Conservation (phyloP, 2,113 vertebrate species). For the Clupea harengus region DNA sequence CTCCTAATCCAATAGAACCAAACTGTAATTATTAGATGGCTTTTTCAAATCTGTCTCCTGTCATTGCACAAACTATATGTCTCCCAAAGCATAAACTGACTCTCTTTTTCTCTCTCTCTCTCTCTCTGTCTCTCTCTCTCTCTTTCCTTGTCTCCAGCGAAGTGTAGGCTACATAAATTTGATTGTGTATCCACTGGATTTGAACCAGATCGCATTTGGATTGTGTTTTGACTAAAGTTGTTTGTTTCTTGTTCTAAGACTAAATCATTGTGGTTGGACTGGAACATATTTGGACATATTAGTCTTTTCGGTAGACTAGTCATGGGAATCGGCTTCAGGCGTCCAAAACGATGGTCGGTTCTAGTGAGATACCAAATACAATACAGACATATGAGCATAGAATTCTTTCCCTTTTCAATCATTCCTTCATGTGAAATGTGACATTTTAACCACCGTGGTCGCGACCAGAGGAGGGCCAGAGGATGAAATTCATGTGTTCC, state of each 20-base stretch:
- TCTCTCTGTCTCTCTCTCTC: neutral
- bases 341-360: neutral
- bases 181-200: conserved; percentile 9
- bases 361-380: neutral
- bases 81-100: conserved; percentile 46
- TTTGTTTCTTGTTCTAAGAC: neutral
- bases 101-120: conserved; percentile 39
- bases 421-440: neutral
- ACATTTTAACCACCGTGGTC: neutral
- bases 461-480: neutral
- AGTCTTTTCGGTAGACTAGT: neutral
- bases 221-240: conserved; percentile 36
- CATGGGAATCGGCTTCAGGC: neutral
- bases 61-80: conserved; percentile 60
- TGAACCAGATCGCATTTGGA: neutral
- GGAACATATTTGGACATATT: neutral
- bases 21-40: conserved; percentile 67
- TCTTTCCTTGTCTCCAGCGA: neutral
- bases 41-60: conserved; percentile 58
- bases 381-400: neutral
- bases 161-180: neutral
- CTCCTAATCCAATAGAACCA: conserved; percentile 55
- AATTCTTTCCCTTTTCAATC: neutral
- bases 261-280: neutral
- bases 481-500: neutral